A percentile compares a stretch with the other conserved stretches of the same genome.
These are phyloP conservation scores for Glomeris maerens DNA, from an alignment of 1,140 invertebrate genomes.

Conservation along the genomic window DNA sequence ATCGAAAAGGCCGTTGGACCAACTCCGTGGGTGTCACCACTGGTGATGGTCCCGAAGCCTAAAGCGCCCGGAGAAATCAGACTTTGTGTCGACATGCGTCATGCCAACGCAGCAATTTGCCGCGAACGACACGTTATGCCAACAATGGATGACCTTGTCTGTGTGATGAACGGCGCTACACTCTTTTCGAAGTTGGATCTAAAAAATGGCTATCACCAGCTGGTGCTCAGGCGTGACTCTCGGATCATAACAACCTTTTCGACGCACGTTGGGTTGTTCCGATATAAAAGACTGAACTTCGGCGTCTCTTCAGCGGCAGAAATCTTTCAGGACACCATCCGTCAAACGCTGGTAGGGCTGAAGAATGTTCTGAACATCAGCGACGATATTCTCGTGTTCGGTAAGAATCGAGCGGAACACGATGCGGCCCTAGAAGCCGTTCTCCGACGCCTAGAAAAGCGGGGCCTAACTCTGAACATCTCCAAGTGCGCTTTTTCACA, in stretches of 20 bases:
- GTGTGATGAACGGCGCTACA: constrained; percentile 18
- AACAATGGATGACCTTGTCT: constrained; percentile 22
- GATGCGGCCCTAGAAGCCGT: constrained; percentile 9
- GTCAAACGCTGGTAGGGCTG: not conserved
- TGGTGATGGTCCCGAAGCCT: constrained; percentile 22
- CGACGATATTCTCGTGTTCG: constrained; percentile 20
- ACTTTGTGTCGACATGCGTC: constrained; percentile 22
- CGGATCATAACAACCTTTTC: constrained; percentile 19
- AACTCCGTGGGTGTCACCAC: constrained; percentile 22
- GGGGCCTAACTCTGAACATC: constrained; percentile 16
- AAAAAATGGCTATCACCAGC: constrained; percentile 20
- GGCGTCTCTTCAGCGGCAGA: constrained; percentile 16
- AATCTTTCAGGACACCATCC: constrained; percentile 12
- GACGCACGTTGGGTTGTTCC: constrained; percentile 13
- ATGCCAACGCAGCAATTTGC: constrained; percentile 20
- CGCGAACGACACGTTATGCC: constrained; percentile 20
- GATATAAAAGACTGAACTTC: constrained; percentile 17
- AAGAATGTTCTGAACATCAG: constrained; percentile 1
- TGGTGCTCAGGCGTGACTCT: constrained; percentile 18
- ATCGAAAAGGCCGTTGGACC: constrained; percentile 15
- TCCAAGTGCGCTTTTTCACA: constrained; percentile 17
- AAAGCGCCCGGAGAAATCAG: constrained; percentile 20
- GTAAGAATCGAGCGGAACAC: constrained; percentile 13
- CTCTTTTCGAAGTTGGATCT: constrained; percentile 23
- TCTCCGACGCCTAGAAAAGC: constrained; percentile 10